phyloP scores from a whole-genome alignment of 2,113 vertebrate species.

The Suncus etruscus region DNA sequence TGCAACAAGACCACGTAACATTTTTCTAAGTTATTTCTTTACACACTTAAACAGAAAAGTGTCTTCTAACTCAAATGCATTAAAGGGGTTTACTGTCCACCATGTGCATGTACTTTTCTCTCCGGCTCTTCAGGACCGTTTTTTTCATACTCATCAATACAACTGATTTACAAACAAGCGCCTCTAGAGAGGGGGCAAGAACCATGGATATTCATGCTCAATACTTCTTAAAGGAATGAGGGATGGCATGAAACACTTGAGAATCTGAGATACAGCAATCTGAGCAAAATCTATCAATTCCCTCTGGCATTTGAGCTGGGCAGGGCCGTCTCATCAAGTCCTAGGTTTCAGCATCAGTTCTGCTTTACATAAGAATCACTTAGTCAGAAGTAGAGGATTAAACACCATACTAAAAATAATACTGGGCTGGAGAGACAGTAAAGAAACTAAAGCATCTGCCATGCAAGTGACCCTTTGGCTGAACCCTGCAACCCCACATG shows the following conservation, averaged over 20 bases:
- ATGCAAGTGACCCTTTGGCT: no score
- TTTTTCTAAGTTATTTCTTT: not conserved
- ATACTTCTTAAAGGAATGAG: not conserved
- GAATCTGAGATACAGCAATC: not conserved
- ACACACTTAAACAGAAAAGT: not conserved
- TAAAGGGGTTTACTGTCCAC: not conserved
- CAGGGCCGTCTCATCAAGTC: not conserved
- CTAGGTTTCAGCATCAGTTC: conserved; percentile 27
- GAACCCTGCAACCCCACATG: no score
- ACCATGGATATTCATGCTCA: not conserved
- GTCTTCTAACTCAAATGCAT: not conserved
- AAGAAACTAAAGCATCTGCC: no score
- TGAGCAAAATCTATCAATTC: not conserved
- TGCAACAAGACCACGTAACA: not conserved
- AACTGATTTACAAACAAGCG: not conserved
- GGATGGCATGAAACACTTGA: not conserved
- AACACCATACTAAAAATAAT: conserved; percentile 8
- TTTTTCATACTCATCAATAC: not conserved
- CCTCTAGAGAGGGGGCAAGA: not conserved
- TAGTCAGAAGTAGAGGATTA: conserved; percentile 6
- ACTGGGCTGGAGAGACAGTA: no score
- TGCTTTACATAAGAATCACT: conserved; percentile 34
- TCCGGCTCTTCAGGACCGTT: not conserved
- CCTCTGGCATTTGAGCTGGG: not conserved
- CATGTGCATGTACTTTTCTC: not conserved